Evolutionary conservation across 2,797 vertebrate species (phyloP), one percentile per base, ranked within the genome.

Genomic region (Gymnodraco acuticeps): DNA sequence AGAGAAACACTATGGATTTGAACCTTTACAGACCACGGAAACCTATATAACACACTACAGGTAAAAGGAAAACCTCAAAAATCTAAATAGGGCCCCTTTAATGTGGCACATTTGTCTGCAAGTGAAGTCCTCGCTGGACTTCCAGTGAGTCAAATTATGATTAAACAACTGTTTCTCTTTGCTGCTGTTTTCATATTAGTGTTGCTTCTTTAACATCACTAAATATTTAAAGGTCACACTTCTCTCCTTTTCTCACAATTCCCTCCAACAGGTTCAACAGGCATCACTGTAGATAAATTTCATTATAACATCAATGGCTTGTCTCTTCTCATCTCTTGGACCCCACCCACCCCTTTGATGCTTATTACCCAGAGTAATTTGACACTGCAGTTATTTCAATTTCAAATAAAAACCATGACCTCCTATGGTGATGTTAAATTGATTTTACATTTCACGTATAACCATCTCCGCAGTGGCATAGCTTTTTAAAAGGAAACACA

Each of bases 331-430:
- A 75, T 80, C 60, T 31, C 5, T 48, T 48, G 73, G 59, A 71
- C 72, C 62, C 41, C 50, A 55, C 52, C 23, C 38, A 45, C 41
- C 20, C 54, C n/a, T 63, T 23, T 43, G 69, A 75, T 46, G 60
- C 65, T 14, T 68, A 64, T 77, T 81, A 82, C 77, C 42, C 1
- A 61, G 77, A 74, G 66, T 71, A 53, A 80, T 83, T 73, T 77
- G 48, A 48, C 45, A 9, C 52, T 17, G 63, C 64, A 50, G 48
- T 87, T 84, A 76, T 73, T 59, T 58, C 75, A 68, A 47, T 85
- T 64, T 86, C 53, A 83, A 73, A 83, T 52, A 8, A 78, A 38
- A 79, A 77, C 46, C 42, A 5, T 74, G 54, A 70, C 75, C 71
- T 73, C 58, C 68, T 51, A 45, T 58, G 42, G 50, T 71, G 72